Conservation (phyloP, 2,113 vertebrate genomes). For the Gambusia affinis region DNA sequence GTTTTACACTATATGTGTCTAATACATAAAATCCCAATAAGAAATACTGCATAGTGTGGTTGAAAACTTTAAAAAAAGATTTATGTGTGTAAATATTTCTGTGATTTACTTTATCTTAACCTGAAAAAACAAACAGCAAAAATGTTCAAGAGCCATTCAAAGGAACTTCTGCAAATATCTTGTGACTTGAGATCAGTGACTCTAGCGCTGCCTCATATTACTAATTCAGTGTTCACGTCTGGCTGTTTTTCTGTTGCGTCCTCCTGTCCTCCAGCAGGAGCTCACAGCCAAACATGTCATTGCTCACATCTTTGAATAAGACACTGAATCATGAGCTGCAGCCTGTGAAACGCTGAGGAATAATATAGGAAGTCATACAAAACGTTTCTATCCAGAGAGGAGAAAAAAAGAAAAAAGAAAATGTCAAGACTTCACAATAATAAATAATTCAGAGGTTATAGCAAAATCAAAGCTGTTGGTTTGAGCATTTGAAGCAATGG, state of each 20-base stretch:
- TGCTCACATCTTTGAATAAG: conserved; percentile 41
- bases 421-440: neutral
- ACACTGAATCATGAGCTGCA: conserved; percentile 41
- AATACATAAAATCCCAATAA: neutral
- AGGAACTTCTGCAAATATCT: neutral
- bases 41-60: neutral
- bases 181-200: neutral
- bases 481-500: too few species aligned
- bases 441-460: neutral
- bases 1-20: neutral
- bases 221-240: conserved; percentile 26
- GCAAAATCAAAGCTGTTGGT: conserved; percentile 2
- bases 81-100: neutral
- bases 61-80: too few species aligned
- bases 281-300: conserved; percentile 32
- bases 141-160: neutral
- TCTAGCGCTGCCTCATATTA: conserved; percentile 9
- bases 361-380: neutral
- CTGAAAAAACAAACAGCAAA: neutral
- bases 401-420: neutral
- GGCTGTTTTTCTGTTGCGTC: conserved; percentile 1
- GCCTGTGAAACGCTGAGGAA: conserved; percentile 20
- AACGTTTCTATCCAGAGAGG: neutral
- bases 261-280: conserved; percentile 43
- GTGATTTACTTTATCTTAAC: neutral